Percentiles rank a stretch among this genome's conserved stretches.
Conservation (phyloP, 2,888 invertebrate genomes). For the Sinopyrophorus schimmeli region DNA sequence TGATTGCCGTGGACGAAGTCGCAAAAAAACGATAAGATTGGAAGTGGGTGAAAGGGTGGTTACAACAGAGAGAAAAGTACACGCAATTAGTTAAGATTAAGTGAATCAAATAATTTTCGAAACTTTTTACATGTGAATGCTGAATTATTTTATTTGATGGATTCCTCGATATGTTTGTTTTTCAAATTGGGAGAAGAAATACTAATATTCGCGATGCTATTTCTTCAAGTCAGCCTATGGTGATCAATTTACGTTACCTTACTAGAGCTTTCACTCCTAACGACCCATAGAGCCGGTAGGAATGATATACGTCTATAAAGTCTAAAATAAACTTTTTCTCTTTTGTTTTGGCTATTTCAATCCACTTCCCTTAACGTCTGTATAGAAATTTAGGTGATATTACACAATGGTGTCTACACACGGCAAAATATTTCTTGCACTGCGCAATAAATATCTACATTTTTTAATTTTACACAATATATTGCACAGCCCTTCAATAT, state of each 20-base stretch:
- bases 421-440: slow-evolving; percentile 8
- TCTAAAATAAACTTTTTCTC: slow-evolving; percentile 31
- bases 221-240: slow-evolving; percentile 27
- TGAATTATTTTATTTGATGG: slow-evolving; percentile 15
- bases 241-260: no score
- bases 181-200: no score
- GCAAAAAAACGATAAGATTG: no score
- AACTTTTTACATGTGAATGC: slow-evolving; percentile 16
- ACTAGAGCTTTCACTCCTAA: slow-evolving; percentile 31
- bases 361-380: neutral
- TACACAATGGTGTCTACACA: slow-evolving; percentile 10
- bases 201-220: slow-evolving; percentile 32
- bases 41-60: no score
- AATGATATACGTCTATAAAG: slow-evolving; percentile 38
- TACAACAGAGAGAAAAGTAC: no score
- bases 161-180: slow-evolving; percentile 14
- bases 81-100: no score
- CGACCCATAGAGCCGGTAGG: no score
- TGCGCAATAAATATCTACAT: slow-evolving; percentile 5
- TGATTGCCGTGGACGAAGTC: no score
- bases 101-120: no score
- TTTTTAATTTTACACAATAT: slow-evolving; percentile 10
- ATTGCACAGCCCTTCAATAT: slow-evolving; percentile 17
- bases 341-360: slow-evolving; percentile 3
- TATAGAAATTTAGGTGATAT: slow-evolving; percentile 7